Evolutionary conservation across 2,113 vertebrate genomes (phyloP).

Genomic region (Seriola quinqueradiata): DNA sequence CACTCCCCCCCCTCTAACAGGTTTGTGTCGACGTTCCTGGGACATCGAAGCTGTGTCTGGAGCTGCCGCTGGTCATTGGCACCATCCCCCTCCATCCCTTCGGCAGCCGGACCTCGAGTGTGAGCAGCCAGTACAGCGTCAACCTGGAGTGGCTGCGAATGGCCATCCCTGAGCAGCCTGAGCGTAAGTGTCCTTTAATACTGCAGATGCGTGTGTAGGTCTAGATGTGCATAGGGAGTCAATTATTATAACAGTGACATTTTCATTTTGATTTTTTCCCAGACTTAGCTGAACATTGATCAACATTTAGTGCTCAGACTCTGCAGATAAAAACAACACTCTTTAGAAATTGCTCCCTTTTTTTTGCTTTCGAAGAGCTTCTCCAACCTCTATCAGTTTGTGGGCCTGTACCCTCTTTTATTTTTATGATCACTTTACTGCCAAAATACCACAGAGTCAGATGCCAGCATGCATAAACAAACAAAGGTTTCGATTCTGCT

Average conservation of each 20-base stretch:
- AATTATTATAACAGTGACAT: not conserved
- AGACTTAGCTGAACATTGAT: too few relatives aligned
- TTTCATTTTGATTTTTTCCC: not conserved
- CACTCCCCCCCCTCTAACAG: slow-evolving; percentile 72
- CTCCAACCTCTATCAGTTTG: not conserved
- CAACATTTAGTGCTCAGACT: not conserved
- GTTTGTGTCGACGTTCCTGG: slow-evolving; percentile 95
- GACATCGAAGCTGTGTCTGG: slow-evolving; percentile 93
- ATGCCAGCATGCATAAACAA: slow-evolving; percentile 23
- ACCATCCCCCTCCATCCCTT: slow-evolving; percentile 94
- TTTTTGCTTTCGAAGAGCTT: not conserved
- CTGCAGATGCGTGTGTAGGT: not conserved
- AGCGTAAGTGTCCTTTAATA: slow-evolving; percentile 86
- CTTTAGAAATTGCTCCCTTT: not conserved
- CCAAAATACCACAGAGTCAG: not conserved
- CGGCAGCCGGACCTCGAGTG: slow-evolving; percentile 91
- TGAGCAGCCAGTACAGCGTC: slow-evolving; percentile 93
- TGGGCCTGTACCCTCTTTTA: not conserved
- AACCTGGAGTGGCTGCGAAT: slow-evolving; percentile 91
- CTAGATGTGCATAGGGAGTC: not conserved
- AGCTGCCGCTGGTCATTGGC: slow-evolving; percentile 94
- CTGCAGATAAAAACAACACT: not conserved
- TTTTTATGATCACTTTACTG: slow-evolving; percentile 18
- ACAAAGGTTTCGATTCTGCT: slow-evolving; percentile 22
- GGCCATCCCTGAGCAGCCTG: slow-evolving; percentile 87